Evolutionary conservation across 2,113 vertebrate species (phyloP), one percentile per base, ranked within the genome.

Genomic region (Tenrec ecaudatus): DNA sequence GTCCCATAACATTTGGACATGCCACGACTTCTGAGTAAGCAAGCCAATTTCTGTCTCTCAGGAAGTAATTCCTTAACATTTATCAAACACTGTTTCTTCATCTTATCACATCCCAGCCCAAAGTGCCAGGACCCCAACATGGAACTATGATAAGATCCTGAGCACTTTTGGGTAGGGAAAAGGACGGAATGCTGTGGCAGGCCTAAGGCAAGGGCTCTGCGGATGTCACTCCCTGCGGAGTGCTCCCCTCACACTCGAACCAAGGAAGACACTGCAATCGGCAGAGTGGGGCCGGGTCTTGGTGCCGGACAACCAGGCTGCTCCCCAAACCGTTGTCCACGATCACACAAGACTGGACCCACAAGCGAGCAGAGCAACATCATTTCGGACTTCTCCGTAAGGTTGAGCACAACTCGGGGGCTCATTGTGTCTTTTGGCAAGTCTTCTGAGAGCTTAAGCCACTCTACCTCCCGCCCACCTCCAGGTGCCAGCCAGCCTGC

Each of bases 21-120:
- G 64, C 68, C 68, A 71, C 8, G 7, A 19, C 22, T 66, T 10
- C 64, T 66, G 64, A 66, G 64, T 66, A 7, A 66, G 25, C 9
- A 27, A 27, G 29, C 23, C 23, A 66, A 3, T 29, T 66, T 25
- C 23, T 29, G 22, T 29, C 64, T 27, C 27, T 89, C 66, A 62
- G 60, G 19, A 93, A 94, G 85, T 57, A 77, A 69, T 80, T 82
- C 93, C 86, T 80, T 93, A 38, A 47, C 3, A 33, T 60, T 71
- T 66, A 83, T 66, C 73, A 88, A 66, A 92, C 85, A 77, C 43
- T 79, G 47, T 84, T 57, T 38, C 43, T 80, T 78, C 68, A 22
- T 77, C 91, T 91, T 58, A 60, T 33, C 27, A 66, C 77, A 76
- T 68, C 82, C 73, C 91, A 90, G 36, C 69, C 89, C 79, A 33